phyloP scores from a whole-genome alignment of 2,113 vertebrate species.

The Periophthalmodon schlosseri region DNA sequence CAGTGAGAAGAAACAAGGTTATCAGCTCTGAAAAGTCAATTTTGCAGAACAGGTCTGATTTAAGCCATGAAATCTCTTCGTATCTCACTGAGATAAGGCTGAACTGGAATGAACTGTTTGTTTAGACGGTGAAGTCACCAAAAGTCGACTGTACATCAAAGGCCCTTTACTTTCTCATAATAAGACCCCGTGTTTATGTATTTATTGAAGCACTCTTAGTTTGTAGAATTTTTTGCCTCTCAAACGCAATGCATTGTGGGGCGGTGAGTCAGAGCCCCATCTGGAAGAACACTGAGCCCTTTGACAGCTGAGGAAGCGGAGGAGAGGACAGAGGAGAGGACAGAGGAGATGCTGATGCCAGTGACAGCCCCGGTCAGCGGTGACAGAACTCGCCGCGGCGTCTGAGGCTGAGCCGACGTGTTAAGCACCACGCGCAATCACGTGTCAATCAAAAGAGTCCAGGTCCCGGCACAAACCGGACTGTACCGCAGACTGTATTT shows the following conservation, averaged over 20 bases:
- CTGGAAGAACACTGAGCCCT: slow-evolving; percentile 57
- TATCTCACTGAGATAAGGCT: too few relatives aligned
- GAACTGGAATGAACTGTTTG: too few relatives aligned
- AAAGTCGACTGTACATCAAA: neutral
- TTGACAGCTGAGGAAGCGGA: slow-evolving; percentile 54
- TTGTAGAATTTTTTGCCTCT: neutral
- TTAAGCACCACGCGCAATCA: neutral
- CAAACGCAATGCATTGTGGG: neutral
- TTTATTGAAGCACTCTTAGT: neutral
- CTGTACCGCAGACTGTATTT: neutral
- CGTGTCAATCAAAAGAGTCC: neutral
- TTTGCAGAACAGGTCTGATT: too few relatives aligned
- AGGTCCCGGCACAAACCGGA: neutral
- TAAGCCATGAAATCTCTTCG: too few relatives aligned
- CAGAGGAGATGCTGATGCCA: slow-evolving; percentile 59
- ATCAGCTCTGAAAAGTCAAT: too few relatives aligned
- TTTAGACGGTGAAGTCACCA: neutral
- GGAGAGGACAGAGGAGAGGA: slow-evolving; percentile 38
- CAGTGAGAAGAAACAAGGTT: too few relatives aligned
- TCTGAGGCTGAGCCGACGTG: neutral
- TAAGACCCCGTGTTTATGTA: neutral
- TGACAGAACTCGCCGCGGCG: slow-evolving; percentile 3
- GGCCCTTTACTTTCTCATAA: neutral
- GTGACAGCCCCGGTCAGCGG: slow-evolving; percentile 57
- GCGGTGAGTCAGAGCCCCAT: slow-evolving; percentile 28